Evolutionary conservation across 2,888 invertebrate species (phyloP).

Genomic region (Conomelus anceps): DNA sequence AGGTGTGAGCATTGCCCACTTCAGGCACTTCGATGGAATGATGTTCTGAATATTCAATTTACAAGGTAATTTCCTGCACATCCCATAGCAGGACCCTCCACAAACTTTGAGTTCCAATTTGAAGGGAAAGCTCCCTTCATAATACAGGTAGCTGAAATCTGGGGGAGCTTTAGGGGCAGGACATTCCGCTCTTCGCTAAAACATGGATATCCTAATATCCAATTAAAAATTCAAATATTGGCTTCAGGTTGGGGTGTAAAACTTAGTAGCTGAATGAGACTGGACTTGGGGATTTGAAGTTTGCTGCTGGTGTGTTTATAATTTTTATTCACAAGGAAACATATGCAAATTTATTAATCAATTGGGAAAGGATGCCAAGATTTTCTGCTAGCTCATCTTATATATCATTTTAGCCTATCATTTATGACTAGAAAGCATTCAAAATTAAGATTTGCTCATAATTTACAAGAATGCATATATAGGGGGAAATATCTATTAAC

Average conservation of each 20-base stretch:
- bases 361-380: no score
- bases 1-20: background rate
- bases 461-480: no score
- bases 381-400: no score
- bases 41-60: background rate
- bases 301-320: no score
- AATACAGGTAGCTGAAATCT: background rate
- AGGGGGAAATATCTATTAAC: no score
- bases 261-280: background rate
- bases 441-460: no score
- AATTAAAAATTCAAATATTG: background rate
- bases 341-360: no score
- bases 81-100: background rate
- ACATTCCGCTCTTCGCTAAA: background rate
- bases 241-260: background rate
- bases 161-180: background rate
- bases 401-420: no score
- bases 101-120: background rate
- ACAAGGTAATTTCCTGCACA: background rate
- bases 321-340: no score
- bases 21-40: background rate
- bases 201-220: background rate
- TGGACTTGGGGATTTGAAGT: no score
- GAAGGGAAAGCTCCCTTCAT: background rate
- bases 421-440: no score